phyloP scores from a whole-genome alignment of 1,140 invertebrate genomes.

The Bombus turneri region DNA sequence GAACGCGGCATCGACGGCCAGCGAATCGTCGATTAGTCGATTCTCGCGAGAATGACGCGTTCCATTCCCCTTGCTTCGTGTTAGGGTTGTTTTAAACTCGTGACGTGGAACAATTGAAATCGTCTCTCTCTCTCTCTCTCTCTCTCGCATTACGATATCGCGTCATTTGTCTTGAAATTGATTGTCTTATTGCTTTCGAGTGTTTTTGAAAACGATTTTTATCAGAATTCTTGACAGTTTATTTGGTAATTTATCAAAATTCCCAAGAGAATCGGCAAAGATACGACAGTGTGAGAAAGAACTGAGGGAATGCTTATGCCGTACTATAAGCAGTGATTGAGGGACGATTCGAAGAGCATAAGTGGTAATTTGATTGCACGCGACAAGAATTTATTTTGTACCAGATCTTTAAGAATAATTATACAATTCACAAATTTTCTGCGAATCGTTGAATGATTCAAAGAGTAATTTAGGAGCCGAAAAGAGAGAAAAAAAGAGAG shows the following conservation, averaged over 20 bases:
- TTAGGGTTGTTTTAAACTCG: background rate
- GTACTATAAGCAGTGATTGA: too few species aligned
- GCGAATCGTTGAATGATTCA: background rate
- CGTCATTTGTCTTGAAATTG: background rate
- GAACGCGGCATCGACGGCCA: constrained; percentile 11
- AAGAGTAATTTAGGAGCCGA: background rate
- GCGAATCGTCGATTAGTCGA: constrained; percentile 38
- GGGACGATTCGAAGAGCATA: background rate
- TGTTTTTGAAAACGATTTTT: background rate
- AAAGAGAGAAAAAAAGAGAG: background rate
- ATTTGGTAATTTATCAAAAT: background rate
- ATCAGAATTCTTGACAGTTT: too few species aligned
- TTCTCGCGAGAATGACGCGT: constrained; percentile 24
- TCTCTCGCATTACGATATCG: background rate
- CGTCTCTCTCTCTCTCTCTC: background rate
- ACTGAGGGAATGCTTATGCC: too few species aligned
- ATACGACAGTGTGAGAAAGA: background rate
- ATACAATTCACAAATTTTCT: background rate
- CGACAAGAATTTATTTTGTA: background rate
- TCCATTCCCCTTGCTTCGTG: background rate
- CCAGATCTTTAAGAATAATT: background rate
- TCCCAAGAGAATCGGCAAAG: background rate
- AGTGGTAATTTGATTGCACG: background rate
- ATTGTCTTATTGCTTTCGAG: background rate
- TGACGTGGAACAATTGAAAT: background rate